A percentile compares a stretch with the other conserved stretches of the same genome.
Evolutionary conservation across 2,888 invertebrate genomes (phyloP).

Genomic region (Drosophila macrothrix): DNA sequence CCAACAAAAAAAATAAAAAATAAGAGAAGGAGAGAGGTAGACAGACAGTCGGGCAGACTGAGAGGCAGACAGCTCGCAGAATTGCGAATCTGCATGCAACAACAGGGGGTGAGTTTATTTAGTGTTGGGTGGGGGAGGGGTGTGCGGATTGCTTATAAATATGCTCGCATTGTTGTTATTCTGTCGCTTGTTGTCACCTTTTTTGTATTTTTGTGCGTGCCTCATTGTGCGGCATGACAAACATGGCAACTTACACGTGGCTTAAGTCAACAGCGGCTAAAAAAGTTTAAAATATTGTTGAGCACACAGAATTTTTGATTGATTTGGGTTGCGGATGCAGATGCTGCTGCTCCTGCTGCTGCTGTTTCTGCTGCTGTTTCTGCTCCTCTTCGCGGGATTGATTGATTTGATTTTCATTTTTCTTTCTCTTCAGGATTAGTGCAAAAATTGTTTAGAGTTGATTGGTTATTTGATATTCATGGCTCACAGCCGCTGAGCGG

Average conservation of each 20-base stretch:
- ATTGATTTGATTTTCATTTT: slow-evolving; percentile 57
- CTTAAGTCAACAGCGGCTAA: slow-evolving; percentile 61
- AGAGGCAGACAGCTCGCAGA: background rate
- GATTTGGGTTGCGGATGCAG: slow-evolving; percentile 59
- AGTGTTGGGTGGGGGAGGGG: background rate
- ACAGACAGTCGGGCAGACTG: background rate
- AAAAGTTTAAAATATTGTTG: slow-evolving; percentile 61
- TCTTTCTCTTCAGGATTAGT: slow-evolving; percentile 64
- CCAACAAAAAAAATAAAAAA: background rate
- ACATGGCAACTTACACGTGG: slow-evolving; percentile 70
- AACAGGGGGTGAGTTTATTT: slow-evolving; percentile 36
- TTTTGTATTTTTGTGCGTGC: slow-evolving; percentile 30
- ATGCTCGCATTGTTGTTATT: slow-evolving; percentile 29
- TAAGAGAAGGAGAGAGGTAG: background rate
- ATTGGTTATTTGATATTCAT: slow-evolving; percentile 78
- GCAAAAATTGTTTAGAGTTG: slow-evolving; percentile 61
- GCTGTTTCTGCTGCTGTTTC: background rate
- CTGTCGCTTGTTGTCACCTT: slow-evolving; percentile 40
- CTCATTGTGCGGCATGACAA: slow-evolving; percentile 53
- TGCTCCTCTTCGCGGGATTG: slow-evolving; percentile 43
- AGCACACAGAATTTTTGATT: slow-evolving; percentile 69
- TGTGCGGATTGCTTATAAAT: slow-evolving; percentile 35
- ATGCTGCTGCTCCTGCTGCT: background rate
- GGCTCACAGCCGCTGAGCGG: slow-evolving; percentile 35
- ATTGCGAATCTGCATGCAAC: slow-evolving; percentile 21